These are phyloP conservation scores for Drosophila lacicola DNA, from an alignment of 2,888 invertebrate species.

Conservation along the genomic window DNA sequence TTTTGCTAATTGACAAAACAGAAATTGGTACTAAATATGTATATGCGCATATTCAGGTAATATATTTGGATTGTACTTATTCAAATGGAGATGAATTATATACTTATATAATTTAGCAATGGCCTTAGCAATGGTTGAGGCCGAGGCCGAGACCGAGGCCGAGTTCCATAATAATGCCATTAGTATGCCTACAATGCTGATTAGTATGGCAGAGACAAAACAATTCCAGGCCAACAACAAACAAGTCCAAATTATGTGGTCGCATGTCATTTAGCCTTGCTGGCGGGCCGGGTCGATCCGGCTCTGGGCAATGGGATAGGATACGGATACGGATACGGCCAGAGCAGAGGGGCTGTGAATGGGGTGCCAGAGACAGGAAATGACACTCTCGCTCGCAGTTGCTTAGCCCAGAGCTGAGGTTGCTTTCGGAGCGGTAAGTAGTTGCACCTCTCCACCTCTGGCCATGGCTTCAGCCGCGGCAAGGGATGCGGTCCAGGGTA, in stretches of 20 bases:
- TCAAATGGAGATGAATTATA: constrained; percentile 1
- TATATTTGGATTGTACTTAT: not conserved
- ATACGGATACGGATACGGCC: not conserved
- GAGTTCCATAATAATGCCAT: constrained; percentile 52
- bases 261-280: constrained; percentile 56
- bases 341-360: not conserved
- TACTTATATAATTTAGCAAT: constrained; percentile 10
- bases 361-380: constrained; percentile 49
- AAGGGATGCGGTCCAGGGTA: not conserved
- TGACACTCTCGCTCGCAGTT: constrained; percentile 49
- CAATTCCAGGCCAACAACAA: constrained; percentile 44
- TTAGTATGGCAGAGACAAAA: constrained; percentile 51
- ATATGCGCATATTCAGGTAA: not conserved
- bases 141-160: not conserved
- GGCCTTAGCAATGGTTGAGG: not conserved
- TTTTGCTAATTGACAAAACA: not conserved
- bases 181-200: constrained; percentile 58
- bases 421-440: constrained; percentile 21
- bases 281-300: constrained; percentile 15
- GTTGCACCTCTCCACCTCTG: constrained; percentile 12
- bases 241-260: constrained; percentile 56
- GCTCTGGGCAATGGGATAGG: not conserved
- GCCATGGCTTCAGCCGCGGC: not conserved
- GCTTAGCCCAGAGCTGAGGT: constrained; percentile 27
- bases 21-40: not conserved